Conservation (phyloP, 2,797 vertebrate species). For the Diplodus sargus region DNA sequence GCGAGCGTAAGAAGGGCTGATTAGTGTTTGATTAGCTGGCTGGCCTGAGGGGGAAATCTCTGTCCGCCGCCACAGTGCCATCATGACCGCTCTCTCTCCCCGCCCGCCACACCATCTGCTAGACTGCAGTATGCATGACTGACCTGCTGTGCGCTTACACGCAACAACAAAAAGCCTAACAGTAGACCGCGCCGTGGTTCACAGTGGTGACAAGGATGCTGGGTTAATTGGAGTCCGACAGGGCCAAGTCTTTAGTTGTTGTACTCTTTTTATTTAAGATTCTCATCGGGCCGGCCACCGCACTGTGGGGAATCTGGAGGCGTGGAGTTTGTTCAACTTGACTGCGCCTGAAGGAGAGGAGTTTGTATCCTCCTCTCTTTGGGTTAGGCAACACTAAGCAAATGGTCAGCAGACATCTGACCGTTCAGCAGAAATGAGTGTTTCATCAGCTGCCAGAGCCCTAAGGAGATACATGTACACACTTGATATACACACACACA, state of each 20-base stretch:
- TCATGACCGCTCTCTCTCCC: slow-evolving; percentile 40
- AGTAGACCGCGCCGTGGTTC: background rate
- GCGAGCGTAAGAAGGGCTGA: slow-evolving; percentile 58
- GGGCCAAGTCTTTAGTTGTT: background rate
- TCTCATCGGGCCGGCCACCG: slow-evolving; percentile 4
- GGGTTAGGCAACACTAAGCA: slow-evolving; percentile 46
- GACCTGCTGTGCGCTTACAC: slow-evolving; percentile 43
- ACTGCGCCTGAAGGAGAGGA: slow-evolving; percentile 20
- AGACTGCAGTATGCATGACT: slow-evolving; percentile 51
- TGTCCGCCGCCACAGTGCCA: slow-evolving; percentile 46
- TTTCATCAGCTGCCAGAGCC: slow-evolving; percentile 78
- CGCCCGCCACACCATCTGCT: slow-evolving; percentile 61
- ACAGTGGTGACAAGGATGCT: background rate
- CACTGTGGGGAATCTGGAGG: background rate
- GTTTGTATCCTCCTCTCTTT: slow-evolving; percentile 25
- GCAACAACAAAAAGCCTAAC: slow-evolving; percentile 2
- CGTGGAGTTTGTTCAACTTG: slow-evolving; percentile 6
- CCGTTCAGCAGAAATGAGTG: slow-evolving; percentile 71
- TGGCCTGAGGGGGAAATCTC: slow-evolving; percentile 65
- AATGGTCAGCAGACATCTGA: slow-evolving; percentile 69
- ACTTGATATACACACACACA: slow-evolving; percentile 27
- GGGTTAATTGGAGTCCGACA: background rate
- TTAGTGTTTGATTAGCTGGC: slow-evolving; percentile 75
- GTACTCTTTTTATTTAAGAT: background rate
- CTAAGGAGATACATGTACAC: slow-evolving; percentile 33